Conservation (phyloP, 2,113 vertebrate species). For the Petrocephalus microphthalmus region DNA sequence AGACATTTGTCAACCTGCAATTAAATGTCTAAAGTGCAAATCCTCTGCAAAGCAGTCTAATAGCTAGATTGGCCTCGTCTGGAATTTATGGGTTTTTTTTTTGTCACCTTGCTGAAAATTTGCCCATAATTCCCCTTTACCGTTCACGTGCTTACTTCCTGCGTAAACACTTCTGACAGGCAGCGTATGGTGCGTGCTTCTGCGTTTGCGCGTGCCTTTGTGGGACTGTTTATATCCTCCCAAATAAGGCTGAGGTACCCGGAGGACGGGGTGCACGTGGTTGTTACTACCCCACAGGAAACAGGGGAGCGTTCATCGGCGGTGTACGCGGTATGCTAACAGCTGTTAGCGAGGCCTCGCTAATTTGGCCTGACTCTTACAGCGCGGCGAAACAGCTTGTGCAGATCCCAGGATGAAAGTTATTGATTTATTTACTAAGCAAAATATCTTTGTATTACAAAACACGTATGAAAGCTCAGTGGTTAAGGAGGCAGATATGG, state of each 20-base stretch:
- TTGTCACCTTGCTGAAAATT: background rate
- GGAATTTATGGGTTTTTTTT: background rate
- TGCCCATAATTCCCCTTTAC: background rate
- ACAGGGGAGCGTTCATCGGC: background rate
- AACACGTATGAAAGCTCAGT: background rate
- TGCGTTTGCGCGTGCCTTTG: background rate
- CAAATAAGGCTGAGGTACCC: background rate
- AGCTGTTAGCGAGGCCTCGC: background rate
- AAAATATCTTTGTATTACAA: slow-evolving; percentile 6
- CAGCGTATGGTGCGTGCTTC: background rate
- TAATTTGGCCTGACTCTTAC: background rate
- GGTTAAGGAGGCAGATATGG: slow-evolving; percentile 5
- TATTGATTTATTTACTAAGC: background rate
- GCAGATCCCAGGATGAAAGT: background rate
- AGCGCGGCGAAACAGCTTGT: background rate
- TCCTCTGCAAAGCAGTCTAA: slow-evolving; percentile 8
- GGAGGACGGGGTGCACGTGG: background rate
- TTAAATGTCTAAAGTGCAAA: slow-evolving; percentile 13
- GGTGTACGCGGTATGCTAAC: background rate
- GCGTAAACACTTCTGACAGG: background rate
- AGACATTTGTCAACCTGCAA: slow-evolving; percentile 16
- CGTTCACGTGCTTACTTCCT: background rate
- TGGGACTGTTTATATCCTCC: background rate
- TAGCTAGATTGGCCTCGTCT: background rate
- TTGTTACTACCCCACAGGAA: background rate